phyloP scores from a whole-genome alignment of 2,888 invertebrate species.

The Dynastes maya region DNA sequence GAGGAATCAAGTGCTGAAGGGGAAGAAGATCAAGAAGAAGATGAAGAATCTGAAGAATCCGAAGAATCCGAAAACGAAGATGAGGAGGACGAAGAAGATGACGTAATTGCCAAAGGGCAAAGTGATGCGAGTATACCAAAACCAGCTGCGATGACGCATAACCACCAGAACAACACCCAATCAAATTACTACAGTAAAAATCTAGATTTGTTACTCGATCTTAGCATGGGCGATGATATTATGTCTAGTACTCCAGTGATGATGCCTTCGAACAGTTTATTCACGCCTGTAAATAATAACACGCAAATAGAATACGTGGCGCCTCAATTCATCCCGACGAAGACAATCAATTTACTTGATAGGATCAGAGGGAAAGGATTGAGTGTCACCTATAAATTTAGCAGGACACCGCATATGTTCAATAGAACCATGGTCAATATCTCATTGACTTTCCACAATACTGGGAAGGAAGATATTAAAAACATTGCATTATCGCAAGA shows the following conservation, averaged over 20 bases:
- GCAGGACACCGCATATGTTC: constrained; percentile 86
- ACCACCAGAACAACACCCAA: constrained; percentile 24
- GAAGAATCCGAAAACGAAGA: constrained; percentile 60
- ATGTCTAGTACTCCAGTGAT: constrained; percentile 79
- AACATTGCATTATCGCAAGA: constrained; percentile 82
- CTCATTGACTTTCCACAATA: constrained; percentile 86
- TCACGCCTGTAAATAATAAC: constrained; percentile 63
- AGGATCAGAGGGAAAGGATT: constrained; percentile 83
- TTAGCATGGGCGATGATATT: constrained; percentile 82
- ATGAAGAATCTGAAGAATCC: constrained; percentile 59
- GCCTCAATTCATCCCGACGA: constrained; percentile 75
- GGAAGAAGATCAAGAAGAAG: constrained; percentile 68
- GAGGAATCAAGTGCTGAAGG: constrained; percentile 68
- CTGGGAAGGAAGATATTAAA: constrained; percentile 76
- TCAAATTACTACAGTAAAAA: constrained; percentile 64
- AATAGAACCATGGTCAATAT: constrained; percentile 87
- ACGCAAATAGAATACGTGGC: constrained; percentile 75
- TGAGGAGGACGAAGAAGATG: constrained; percentile 61
- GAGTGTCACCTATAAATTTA: constrained; percentile 78
- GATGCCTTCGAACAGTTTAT: constrained; percentile 87
- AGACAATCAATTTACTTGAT: constrained; percentile 78
- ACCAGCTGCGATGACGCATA: neutral
- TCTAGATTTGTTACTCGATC: constrained; percentile 86
- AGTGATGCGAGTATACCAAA: constrained; percentile 11
- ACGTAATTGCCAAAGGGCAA: constrained; percentile 57